Percentiles rank a stretch among this genome's conserved stretches.
These are phyloP conservation scores for Nibea albiflora DNA, from an alignment of 2,113 vertebrate genomes.

Conservation along the genomic window DNA sequence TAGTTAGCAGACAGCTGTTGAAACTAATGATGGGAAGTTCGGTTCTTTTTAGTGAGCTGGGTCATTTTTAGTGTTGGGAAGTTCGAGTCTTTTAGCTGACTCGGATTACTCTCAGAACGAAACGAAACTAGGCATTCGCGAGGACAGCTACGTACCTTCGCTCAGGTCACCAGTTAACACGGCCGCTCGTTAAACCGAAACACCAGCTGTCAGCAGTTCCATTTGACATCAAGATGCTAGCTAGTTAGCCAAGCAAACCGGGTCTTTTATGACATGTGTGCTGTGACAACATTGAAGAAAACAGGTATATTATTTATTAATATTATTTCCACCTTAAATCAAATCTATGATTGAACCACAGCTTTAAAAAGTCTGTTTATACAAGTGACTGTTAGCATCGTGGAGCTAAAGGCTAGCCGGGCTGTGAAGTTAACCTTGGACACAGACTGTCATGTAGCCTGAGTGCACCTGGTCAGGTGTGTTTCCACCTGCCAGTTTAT, in stretches of 20 bases:
- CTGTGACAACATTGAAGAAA: background rate
- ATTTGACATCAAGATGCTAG: slow-evolving; percentile 24
- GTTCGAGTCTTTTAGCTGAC: too few species aligned
- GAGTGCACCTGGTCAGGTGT: background rate
- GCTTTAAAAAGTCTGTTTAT: background rate
- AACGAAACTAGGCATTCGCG: too few species aligned
- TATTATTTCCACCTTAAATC: accelerated
- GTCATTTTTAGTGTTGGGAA: too few species aligned
- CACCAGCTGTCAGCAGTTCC: background rate
- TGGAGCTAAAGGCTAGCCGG: slow-evolving; percentile 34
- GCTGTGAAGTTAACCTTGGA: background rate
- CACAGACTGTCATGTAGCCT: too few species aligned
- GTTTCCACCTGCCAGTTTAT: too few species aligned
- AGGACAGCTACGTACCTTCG: too few species aligned
- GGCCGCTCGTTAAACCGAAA: too few species aligned
- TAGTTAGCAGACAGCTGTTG: too few species aligned
- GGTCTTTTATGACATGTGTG: background rate
- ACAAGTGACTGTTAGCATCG: slow-evolving; percentile 28
- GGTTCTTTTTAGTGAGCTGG: too few species aligned
- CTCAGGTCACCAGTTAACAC: too few species aligned
- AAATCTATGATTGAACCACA: accelerated
- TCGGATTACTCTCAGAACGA: too few species aligned
- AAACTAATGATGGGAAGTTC: too few species aligned
- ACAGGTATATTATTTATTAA: slow-evolving; percentile 7
- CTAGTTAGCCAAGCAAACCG: background rate